Base-by-base conservation (phyloP, 2,113 vertebrate genomes). In the Tetrao urogallus region DNA sequence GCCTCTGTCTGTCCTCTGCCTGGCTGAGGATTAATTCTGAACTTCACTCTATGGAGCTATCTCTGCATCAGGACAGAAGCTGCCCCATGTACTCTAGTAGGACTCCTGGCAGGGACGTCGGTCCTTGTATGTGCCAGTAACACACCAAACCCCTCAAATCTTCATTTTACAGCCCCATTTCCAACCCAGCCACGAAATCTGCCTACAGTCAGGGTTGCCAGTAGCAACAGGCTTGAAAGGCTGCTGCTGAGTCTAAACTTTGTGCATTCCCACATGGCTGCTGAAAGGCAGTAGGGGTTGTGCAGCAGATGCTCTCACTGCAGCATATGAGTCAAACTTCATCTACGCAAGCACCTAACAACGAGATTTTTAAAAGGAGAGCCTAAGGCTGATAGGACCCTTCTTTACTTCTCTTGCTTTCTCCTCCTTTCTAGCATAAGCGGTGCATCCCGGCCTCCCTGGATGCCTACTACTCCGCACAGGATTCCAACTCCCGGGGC, bases 391-490 rank as follows among this genome's bases (percentile, higher is more conserved):
- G 76, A 10, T 27, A 14, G 22, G 43, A 25, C 79, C 72, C 21
- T 19, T 24, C 4, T 56, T 91, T 8, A 52, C 70, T 75, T 72
- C 67, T 94, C 45, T 74, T 54, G 17, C 91, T 88, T 63, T 82
- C 54, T 76, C 48, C 94, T 48, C 65, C 24, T 84, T 65, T 57
- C 40, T 97, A 99, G 99, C 99, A 99, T 98, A 99, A 99, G 98
- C 98, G 99, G 60, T 99, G 99, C 89, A 99, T 99, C 97, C 99
- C 99, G 1, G 99, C 99, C 58, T 99, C 99, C 4, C 98, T 99
- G 97, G 99, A 99, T 70, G 99, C 99, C 1, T 99, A 99, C 97
- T 99, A 99, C 93, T 99, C 98, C 0, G 98, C 99, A 65, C 99
- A 99, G 97, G 99, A 99, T 75, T 98, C 98, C 97, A 99, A 98